Percentiles rank a stretch among this genome's conserved stretches.
Conservation (phyloP, 2,888 invertebrate genomes). For the Pollenia amentaria region DNA sequence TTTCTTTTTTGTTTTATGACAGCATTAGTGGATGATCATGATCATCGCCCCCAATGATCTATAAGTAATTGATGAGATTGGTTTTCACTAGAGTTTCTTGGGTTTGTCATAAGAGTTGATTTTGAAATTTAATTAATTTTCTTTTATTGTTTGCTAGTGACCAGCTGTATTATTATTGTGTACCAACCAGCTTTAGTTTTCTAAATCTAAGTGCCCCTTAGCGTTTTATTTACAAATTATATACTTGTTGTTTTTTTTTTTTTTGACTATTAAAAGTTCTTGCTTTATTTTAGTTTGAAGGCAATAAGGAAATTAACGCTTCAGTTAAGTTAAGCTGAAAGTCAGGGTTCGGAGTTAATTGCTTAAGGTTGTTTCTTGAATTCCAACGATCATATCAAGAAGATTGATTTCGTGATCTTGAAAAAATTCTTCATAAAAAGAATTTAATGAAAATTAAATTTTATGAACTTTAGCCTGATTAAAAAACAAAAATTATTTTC, state of each 20-base stretch:
- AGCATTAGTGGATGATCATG: slow-evolving; percentile 33
- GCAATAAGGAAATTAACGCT: not conserved
- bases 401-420: no score
- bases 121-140: slow-evolving; percentile 22
- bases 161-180: slow-evolving; percentile 14
- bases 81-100: not conserved
- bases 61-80: slow-evolving; percentile 18
- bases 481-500: no score
- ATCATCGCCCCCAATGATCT: slow-evolving; percentile 42
- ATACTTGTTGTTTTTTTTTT: slow-evolving; percentile 52
- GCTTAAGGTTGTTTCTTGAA: no score
- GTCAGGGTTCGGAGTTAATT: not conserved
- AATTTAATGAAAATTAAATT: no score
- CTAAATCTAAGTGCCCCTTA: not conserved
- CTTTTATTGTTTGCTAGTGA: not conserved
- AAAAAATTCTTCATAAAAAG: no score
- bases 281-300: not conserved
- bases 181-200: not conserved
- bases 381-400: no score
- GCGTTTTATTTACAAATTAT: slow-evolving; percentile 26
- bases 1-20: not conserved
- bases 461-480: no score
- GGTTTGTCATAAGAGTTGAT: not conserved
- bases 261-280: not conserved
- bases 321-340: not conserved